Evolutionary conservation across 2,113 vertebrate species (phyloP).

Genomic region (Danio rerio): GRCz12tu NC_133182.1:40529501-40530000

Average conservation of each 20-base stretch:
- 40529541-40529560: slow-evolving; percentile 71
- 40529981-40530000: no score
- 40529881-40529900: background rate
- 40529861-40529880: background rate
- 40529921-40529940: background rate
- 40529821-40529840: no score
- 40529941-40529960: background rate
- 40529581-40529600: slow-evolving; percentile 52
- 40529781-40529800: no score
- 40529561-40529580: slow-evolving; percentile 51
- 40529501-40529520: slow-evolving; percentile 88
- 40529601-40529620: background rate
- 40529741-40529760: no score
- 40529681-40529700: no score
- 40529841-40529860: no score
- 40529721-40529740: no score
- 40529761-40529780: no score
- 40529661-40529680: no score
- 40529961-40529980: background rate
- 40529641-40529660: no score
- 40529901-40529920: background rate
- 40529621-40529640: slow-evolving; percentile 9
- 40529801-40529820: no score
- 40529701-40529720: no score
- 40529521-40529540: slow-evolving; percentile 86